Evolutionary conservation across 2,797 vertebrate genomes (phyloP).

Genomic region (Acanthornis magna): DNA sequence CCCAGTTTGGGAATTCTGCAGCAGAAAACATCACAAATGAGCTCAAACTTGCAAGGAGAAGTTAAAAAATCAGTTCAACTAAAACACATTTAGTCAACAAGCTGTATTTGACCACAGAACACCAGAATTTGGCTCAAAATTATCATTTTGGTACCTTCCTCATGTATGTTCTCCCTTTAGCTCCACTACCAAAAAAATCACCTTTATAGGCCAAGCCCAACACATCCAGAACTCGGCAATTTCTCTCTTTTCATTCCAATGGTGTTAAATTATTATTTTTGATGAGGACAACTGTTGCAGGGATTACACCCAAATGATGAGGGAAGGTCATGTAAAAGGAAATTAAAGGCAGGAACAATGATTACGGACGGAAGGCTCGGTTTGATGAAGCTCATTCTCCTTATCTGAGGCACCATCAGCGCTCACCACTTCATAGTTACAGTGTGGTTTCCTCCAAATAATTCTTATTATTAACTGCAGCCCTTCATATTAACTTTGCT

Average conservation of each 20-base stretch:
- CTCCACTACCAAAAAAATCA: background rate
- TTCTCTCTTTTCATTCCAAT: background rate
- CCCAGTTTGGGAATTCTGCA: background rate
- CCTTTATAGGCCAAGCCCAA: background rate
- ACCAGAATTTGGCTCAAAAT: background rate
- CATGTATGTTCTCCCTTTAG: rapidly evolving
- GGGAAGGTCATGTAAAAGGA: background rate
- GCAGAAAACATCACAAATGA: background rate
- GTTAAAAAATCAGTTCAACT: background rate
- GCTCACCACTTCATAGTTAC: background rate
- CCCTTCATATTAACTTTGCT: background rate
- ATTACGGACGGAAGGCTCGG: background rate
- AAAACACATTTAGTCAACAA: background rate
- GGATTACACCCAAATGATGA: background rate
- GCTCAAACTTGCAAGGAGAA: background rate
- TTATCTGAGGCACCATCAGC: background rate
- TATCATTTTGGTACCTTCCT: background rate
- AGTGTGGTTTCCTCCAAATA: background rate
- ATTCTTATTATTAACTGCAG: background rate
- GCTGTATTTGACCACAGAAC: background rate
- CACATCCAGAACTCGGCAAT: rapidly evolving
- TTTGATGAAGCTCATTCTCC: background rate
- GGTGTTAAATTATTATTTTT: background rate
- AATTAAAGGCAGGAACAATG: background rate
- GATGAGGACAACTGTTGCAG: background rate